Evolutionary conservation across 2,888 invertebrate species (phyloP), one percentile per base, ranked within the genome.

Genomic region (Timema podura): DNA sequence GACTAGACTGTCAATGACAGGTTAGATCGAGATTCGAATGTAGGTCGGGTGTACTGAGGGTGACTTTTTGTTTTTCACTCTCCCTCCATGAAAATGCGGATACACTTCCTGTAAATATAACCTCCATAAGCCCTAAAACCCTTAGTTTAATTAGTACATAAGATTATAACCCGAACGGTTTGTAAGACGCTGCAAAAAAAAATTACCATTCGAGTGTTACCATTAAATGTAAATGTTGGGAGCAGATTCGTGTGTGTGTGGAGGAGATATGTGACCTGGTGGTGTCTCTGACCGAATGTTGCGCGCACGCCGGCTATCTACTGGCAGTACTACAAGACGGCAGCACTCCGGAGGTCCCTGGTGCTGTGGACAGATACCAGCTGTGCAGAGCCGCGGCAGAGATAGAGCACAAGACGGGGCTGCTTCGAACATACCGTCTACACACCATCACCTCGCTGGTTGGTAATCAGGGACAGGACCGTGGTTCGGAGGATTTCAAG

Each of bases 281-380:
- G 13, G 76, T 78, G 0, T 74, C 75, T 2, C 75, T 80, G 47
- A 77, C 77, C 0, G 79, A 80, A 71, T 72, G 78, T 47, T 77
- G 78, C 65, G 77, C 78, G 46, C 78, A 79, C 71, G 76, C 77
- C 45, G 78, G 78, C 7, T 79, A 80, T 73, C 74, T 79, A 15
- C 73, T 77, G 30, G 75, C 78, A 8, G 74, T 77, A 5, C 74
- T 74, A 15, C 76, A 75, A 51, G 74, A 74, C 30, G 76, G 74
- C 30, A 76, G 77, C 64, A 68, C 68, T 6, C 75, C 76, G 8
- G 77, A 78, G 10, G 67, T 73, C 3, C 73, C 76, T 30, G 79
- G 79, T 16, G 74, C 79, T 2, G 76, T 80, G 1, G 79, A 79
- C 71, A 75, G 76, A 51, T 79, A 80, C 72, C 77, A 76, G 71